Evolutionary conservation across 2,888 invertebrate species (phyloP).

Genomic region (Scaptomyza flava): DNA sequence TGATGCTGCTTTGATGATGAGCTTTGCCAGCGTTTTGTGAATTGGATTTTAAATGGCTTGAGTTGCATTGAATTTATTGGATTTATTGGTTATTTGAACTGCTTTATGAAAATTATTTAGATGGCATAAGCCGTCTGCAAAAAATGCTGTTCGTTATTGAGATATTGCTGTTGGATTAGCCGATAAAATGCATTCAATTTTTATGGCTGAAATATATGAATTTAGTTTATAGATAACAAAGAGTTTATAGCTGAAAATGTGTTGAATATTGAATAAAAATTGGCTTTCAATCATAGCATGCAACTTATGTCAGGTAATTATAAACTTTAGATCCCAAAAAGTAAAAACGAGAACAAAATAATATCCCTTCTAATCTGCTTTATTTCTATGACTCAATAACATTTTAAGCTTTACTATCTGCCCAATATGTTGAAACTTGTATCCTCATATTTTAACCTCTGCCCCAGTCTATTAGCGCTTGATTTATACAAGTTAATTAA

Average conservation of each 20-base stretch:
- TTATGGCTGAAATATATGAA: too few species aligned
- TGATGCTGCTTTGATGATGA: constrained; percentile 61
- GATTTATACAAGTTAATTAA: constrained; percentile 79
- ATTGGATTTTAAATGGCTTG: constrained; percentile 68
- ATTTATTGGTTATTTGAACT: constrained; percentile 47
- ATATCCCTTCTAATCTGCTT: neutral
- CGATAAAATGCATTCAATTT: neutral
- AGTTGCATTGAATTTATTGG: constrained; percentile 47
- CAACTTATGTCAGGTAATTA: neutral
- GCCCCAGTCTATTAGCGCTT: constrained; percentile 53
- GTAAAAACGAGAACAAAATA: neutral
- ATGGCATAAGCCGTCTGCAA: neutral
- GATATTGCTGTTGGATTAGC: neutral
- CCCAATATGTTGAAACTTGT: constrained; percentile 6
- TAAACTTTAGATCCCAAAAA: neutral
- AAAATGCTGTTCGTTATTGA: neutral
- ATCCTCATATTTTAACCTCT: constrained; percentile 16
- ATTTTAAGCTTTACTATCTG: neutral
- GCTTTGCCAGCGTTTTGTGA: constrained; percentile 31
- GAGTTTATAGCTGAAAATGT: neutral
- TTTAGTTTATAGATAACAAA: neutral
- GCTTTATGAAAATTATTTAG: constrained; percentile 40
- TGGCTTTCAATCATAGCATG: too few species aligned
- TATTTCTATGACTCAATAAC: constrained; percentile 1
- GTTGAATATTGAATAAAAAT: neutral